phyloP scores from a whole-genome alignment of 1,140 invertebrate species.

The Solenopsis fugax region DNA sequence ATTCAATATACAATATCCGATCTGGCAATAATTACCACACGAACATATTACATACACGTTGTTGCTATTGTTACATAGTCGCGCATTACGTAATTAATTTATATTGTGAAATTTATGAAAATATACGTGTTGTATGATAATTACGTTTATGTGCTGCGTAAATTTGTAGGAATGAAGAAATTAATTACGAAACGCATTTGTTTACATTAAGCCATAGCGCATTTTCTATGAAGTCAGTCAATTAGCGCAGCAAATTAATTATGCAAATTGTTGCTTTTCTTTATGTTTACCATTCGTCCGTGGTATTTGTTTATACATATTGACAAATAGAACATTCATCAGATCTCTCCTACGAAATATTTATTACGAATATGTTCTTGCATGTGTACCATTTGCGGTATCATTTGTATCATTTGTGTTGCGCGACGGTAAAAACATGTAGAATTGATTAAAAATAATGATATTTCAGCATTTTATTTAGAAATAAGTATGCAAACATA shows the following conservation, averaged over 20 bases:
- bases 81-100: slow-evolving; percentile 42
- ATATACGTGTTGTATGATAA: slow-evolving; percentile 17
- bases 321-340: neutral
- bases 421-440: neutral
- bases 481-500: slow-evolving; percentile 8
- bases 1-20: neutral
- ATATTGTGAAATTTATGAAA: slow-evolving; percentile 21
- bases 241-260: slow-evolving; percentile 24
- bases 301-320: neutral
- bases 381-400: neutral
- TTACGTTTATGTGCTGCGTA: slow-evolving; percentile 18
- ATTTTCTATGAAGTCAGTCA: slow-evolving; percentile 36
- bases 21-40: neutral
- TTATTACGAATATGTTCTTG: neutral
- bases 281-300: slow-evolving; percentile 3
- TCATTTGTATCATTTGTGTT: too few species aligned
- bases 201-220: neutral
- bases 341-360: neutral
- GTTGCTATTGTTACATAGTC: neutral
- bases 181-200: slow-evolving; percentile 38
- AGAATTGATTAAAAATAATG: neutral
- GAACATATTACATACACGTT: neutral
- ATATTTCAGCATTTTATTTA: slow-evolving; percentile 30
- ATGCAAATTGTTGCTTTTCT: slow-evolving; percentile 20
- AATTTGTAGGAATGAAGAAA: slow-evolving; percentile 33